Conservation (phyloP, 1,140 invertebrate genomes). For the Penaeus japonicus region DNA sequence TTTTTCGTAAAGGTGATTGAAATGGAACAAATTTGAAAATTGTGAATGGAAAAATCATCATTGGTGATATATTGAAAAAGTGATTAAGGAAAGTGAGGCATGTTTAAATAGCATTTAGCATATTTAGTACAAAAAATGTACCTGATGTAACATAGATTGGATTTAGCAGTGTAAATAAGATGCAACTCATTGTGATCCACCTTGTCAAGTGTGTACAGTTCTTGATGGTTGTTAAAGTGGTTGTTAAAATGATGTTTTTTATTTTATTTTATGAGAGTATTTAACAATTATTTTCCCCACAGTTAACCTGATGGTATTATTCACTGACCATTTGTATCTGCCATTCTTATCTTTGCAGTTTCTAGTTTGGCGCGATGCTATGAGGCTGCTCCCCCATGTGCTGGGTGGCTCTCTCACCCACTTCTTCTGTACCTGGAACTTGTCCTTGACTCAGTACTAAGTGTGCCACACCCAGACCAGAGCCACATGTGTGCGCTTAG, state of each 20-base stretch:
- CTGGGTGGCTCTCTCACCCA: conserved; percentile 37
- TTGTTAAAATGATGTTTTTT: too few species aligned
- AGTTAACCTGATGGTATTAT: conserved; percentile 39
- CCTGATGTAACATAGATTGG: background rate
- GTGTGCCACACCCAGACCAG: background rate
- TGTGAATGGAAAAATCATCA: too few species aligned
- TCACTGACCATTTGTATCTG: conserved; percentile 52
- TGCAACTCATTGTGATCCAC: too few species aligned
- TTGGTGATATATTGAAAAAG: too few species aligned
- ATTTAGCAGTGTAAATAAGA: background rate
- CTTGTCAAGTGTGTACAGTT: too few species aligned
- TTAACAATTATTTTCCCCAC: conserved; percentile 50
- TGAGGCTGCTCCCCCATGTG: conserved; percentile 19
- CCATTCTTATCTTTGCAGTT: conserved; percentile 56
- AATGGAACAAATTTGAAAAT: too few species aligned
- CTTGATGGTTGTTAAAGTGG: too few species aligned
- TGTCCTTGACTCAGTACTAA: conserved; percentile 42
- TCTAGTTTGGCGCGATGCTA: conserved; percentile 51
- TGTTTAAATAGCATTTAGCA: background rate
- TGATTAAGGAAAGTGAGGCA: too few species aligned
- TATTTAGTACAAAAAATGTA: conserved; percentile 7
- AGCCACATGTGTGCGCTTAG: background rate
- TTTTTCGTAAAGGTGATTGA: too few species aligned
- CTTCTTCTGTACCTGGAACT: conserved; percentile 50
- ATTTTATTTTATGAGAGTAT: background rate